Evolutionary conservation across 2,797 vertebrate genomes (phyloP), one percentile per base, ranked within the genome.

Genomic region (Apogon hyalosoma): DNA sequence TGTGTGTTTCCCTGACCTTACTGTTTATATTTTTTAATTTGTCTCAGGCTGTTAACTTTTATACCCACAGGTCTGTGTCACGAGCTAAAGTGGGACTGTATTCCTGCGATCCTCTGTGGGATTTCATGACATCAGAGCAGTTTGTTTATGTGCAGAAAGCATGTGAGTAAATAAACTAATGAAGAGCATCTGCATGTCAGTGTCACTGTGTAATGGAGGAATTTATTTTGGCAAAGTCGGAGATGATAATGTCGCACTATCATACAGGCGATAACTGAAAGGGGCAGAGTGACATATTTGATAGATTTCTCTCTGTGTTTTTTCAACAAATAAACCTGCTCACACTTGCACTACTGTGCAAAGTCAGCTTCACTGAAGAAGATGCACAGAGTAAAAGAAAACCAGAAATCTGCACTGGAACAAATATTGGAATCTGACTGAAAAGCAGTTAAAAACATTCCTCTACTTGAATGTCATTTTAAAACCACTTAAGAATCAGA

Each of bases 11-110:
- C 56, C 15, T 21, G 10, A 53, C 33, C 13, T 15, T 46, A 36
- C 21, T 71, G 56, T 72, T 73, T 53, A 31, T 52, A 39, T 57
- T 42, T 51, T 16, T 21, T n/a, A 54, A 28, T 49, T 50, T 33
- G 40, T 40, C 36, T 36, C 40, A 48, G 43, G 48, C 10, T 11
- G 16, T 48, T 45, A 31, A 16, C 21, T 47, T 63, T 54, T 48
- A 52, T 15, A 55, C 69, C 31, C 36, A 54, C 10, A 2, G 16
- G 15, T 61, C 28, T 64, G 41, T 45, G 49, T 55, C 13, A 6
- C 7, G 9, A 14, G 11, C 40, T 28, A 19, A 39, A 8, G 14
- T 43, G 45, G 50, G 43, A 63, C 46, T 57, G 48, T 46, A 48
- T n/a, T 31, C 47, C 62, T 33, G 18, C 50, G 14, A 38, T 49